Evolutionary conservation across 2,888 invertebrate species (phyloP), one percentile per base, ranked within the genome.

Genomic region (Hypena proboscidalis): DNA sequence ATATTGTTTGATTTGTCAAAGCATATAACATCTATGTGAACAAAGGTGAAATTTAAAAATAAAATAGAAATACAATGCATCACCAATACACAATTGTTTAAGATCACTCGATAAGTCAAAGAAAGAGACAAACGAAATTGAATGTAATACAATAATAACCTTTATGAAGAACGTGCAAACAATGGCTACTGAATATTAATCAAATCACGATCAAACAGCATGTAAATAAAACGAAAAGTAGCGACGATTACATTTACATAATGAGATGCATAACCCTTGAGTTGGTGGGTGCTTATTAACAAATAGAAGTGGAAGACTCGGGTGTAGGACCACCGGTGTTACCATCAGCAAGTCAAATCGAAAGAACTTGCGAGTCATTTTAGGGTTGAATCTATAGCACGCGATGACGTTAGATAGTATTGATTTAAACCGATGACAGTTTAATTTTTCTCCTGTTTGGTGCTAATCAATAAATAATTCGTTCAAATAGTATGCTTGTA

Each of bases 341-440:
- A 75, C 54, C 77, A 84, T 87, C 83, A 83, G 75, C 83, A 85
- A 85, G 82, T 83, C 81, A 74, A 86, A 84, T 84, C 70, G 52
- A 70, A 48, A 50, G 37, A 49, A 77, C 66, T 63, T 62, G 75
- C 80, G 45, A 69, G 85, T 86, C 86, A 83, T 77, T 58, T 48
- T 66, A 62, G 67, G 73, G 59, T 64, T 68, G 65, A 45, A 58
- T 58, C 57, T 59, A 67, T 51, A 38, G 32, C 15, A 34, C 17
- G 51, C 50, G 10, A 9, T 30, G n/a, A 21, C 11, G 1, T 7
- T 30, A 29, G 8, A 30, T 30, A 30, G 9, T 20, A 32, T 3
- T 9, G 4, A 32, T 21, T 17, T 19, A 8, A 13, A n/a, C n/a
- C n/a, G n/a, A n/a, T n/a, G n/a, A n/a, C n/a, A n/a, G n/a, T n/a